Base-by-base conservation (phyloP, 1,140 invertebrate species). In the Leptinotarsa texana region DNA sequence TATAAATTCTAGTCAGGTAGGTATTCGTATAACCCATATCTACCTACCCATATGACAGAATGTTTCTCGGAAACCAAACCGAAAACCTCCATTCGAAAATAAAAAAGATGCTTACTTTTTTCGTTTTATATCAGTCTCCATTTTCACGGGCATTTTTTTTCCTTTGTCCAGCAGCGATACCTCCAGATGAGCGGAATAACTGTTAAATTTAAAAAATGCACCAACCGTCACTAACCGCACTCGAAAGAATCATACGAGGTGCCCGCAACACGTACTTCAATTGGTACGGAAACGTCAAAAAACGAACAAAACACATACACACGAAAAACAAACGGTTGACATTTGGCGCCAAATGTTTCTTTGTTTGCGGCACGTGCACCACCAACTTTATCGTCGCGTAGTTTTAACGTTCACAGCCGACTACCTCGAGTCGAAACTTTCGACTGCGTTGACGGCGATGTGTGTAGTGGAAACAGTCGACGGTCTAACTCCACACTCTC, bases 311-410 rank as follows among this genome's bases (percentile, higher is more conserved):
- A 42, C 33, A 42, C 33, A 42, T 42, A 11, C 33, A 42, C 51
- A 57, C 51, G n/a, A 57, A 57, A 57, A 57, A 57, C 51, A 57
- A 57, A 57, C 51, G 51, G 51, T 57, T 57, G 51, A 57, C 51
- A 57, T 57, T 57, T 57, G 15, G 51, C 51, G 51, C 51, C 51
- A 57, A 57, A 57, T 57, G 13, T n/a, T 57, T 15, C 51, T 57
- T 57, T 57, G 51, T 57, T 57, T 57, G 51, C 15, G 51, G 13
- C 51, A 57, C 51, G 51, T 57, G 51, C 51, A 57, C 51, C 13
- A n/a, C 4, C 17, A 18, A 17, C 51, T 42, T 42, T 42, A 42
- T 11, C 8, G 33, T 42, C 51, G 51, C 51, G 51, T 57, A 57
- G 15, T 42, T 5, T 15, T 18, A 57, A 57, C 51, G 51, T 57